Percentiles rank a stretch among this genome's conserved stretches.
Evolutionary conservation across 2,888 invertebrate genomes (phyloP).

Genomic region (Mayetiola destructor): DNA sequence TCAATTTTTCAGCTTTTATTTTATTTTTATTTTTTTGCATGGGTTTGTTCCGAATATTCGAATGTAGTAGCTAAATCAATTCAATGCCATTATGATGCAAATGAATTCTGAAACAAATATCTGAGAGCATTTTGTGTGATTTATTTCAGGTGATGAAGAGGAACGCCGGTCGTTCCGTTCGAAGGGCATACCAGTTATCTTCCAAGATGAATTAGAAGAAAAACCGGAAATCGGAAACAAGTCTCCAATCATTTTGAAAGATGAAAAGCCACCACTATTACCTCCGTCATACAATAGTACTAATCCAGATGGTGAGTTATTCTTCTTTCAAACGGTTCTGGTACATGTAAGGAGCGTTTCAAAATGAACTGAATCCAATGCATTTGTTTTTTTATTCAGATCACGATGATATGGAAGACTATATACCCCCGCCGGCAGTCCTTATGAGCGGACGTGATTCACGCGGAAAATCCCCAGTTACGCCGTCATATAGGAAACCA

Average conservation of each 20-base stretch:
- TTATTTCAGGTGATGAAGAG: constrained; percentile 51
- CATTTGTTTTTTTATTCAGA: constrained; percentile 23
- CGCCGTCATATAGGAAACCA: constrained; percentile 85
- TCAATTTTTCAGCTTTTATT: neutral
- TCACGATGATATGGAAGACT: constrained; percentile 53
- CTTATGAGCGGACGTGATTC: constrained; percentile 45
- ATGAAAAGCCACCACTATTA: constrained; percentile 84
- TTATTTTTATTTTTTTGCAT: neutral
- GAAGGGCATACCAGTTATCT: constrained; percentile 86
- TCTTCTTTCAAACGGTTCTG: neutral
- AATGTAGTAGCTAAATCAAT: neutral
- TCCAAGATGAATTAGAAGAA: constrained; percentile 91
- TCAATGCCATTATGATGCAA: too few species aligned
- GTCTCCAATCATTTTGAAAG: constrained; percentile 84
- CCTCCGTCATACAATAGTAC: constrained; percentile 47
- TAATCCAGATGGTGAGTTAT: constrained; percentile 30
- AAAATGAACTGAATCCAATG: neutral
- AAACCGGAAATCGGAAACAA: constrained; percentile 80
- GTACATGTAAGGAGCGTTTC: neutral
- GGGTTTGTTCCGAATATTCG: too few species aligned
- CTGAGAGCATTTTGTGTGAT: neutral
- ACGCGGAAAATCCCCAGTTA: constrained; percentile 63
- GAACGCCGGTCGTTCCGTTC: constrained; percentile 70
- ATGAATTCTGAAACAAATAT: neutral
- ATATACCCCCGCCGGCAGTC: constrained; percentile 81